phyloP scores from a whole-genome alignment of 2,888 invertebrate genomes.

The Parasteatoda lunata region DNA sequence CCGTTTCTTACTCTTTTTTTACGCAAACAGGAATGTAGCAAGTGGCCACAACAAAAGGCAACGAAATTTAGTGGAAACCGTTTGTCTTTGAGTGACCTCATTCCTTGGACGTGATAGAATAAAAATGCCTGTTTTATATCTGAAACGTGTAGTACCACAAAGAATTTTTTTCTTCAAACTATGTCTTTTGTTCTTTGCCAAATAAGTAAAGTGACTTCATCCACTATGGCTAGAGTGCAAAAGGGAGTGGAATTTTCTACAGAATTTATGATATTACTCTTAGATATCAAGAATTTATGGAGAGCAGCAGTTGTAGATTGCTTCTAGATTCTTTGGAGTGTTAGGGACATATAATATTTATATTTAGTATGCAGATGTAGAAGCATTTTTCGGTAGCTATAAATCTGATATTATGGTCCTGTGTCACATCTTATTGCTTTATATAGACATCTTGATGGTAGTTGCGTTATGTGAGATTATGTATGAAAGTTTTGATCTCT shows the following conservation, averaged over 20 bases:
- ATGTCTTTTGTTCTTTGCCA: neutral
- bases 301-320: neutral
- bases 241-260: neutral
- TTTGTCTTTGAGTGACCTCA: neutral
- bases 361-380: neutral
- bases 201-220: neutral
- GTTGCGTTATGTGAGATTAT: too few species aligned
- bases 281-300: slow-evolving; percentile 32
- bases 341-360: neutral
- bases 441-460: too few species aligned
- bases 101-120: neutral
- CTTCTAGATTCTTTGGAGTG: neutral
- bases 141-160: neutral
- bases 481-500: too few species aligned
- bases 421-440: too few species aligned
- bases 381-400: too few species aligned
- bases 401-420: too few species aligned
- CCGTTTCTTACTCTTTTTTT: too few species aligned
- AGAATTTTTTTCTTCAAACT: neutral
- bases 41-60: too few species aligned
- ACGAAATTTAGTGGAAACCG: neutral
- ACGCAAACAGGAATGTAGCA: too few species aligned
- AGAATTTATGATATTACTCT: slow-evolving; percentile 30
- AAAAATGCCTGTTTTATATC: neutral
- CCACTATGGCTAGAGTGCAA: neutral